phyloP scores from a whole-genome alignment of 2,888 invertebrate species.

The Drosophila monieri region DNA sequence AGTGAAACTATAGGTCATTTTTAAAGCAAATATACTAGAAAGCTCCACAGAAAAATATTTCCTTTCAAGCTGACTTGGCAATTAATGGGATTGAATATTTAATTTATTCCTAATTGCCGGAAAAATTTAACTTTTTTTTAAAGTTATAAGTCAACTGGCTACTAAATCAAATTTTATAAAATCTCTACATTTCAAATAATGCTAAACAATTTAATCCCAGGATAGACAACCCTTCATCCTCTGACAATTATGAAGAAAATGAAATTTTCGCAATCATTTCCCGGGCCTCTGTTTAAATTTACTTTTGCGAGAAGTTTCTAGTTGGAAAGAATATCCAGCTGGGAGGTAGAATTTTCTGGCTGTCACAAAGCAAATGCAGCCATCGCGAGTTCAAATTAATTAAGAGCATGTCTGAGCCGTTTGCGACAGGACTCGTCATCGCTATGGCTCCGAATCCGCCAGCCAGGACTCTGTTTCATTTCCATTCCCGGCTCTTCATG shows the following conservation, averaged over 20 bases:
- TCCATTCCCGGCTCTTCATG: constrained; percentile 34
- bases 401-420: constrained; percentile 61
- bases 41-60: background rate
- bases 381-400: constrained; percentile 66
- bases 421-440: constrained; percentile 31
- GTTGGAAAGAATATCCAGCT: constrained; percentile 1
- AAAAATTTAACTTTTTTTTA: background rate
- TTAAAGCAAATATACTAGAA: background rate
- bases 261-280: constrained; percentile 47
- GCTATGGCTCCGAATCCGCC: constrained; percentile 23
- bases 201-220: constrained; percentile 1
- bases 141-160: background rate
- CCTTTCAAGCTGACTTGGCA: background rate
- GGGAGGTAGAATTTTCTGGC: constrained; percentile 9
- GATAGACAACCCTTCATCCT: background rate
- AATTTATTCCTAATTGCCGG: background rate
- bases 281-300: constrained; percentile 18
- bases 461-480: constrained; percentile 12
- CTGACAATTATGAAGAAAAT: background rate
- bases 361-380: constrained; percentile 54
- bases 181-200: background rate
- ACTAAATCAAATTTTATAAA: background rate
- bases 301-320: constrained; percentile 34
- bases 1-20: background rate
- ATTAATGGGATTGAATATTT: background rate